A percentile compares a stretch with the other conserved stretches of the same genome.
phyloP scores from a whole-genome alignment of 2,888 invertebrate genomes.

The Cataglyphis albicans region DNA sequence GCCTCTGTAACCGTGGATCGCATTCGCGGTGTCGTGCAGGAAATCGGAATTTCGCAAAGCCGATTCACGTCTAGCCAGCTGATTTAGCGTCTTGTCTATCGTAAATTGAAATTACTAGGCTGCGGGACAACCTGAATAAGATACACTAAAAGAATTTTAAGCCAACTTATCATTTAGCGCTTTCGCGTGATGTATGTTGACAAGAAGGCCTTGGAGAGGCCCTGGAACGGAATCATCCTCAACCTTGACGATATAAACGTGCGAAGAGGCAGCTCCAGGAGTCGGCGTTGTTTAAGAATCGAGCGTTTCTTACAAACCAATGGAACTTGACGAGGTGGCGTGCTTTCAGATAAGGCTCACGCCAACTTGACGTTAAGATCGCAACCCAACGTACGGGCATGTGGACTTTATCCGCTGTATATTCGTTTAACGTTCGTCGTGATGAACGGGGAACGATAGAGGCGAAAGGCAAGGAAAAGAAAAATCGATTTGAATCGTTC shows the following conservation, averaged over 20 bases:
- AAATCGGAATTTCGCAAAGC: conserved; percentile 64
- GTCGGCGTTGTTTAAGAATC: conserved; percentile 46
- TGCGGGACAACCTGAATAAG: not conserved
- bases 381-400: conserved; percentile 14
- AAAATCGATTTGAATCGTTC: conserved; percentile 42
- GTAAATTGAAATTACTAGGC: not conserved
- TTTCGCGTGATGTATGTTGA: not conserved
- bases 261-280: not conserved
- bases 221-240: conserved; percentile 24
- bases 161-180: not conserved
- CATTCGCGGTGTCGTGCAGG: conserved; percentile 30
- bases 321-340: conserved; percentile 53
- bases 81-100: conserved; percentile 61
- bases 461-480: conserved; percentile 45
- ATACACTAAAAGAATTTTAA: not conserved
- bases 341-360: conserved; percentile 79
- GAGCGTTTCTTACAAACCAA: conserved; percentile 46
- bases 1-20: conserved; percentile 46
- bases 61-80: conserved; percentile 58
- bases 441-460: conserved; percentile 45
- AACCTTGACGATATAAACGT: conserved; percentile 64
- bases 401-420: conserved; percentile 55
- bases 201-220: not conserved
- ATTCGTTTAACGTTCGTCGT: conserved; percentile 46
- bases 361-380: conserved; percentile 81